Base-by-base conservation (phyloP, 2,113 vertebrate genomes). In the Dunckerocampus dactyliophorus region DNA sequence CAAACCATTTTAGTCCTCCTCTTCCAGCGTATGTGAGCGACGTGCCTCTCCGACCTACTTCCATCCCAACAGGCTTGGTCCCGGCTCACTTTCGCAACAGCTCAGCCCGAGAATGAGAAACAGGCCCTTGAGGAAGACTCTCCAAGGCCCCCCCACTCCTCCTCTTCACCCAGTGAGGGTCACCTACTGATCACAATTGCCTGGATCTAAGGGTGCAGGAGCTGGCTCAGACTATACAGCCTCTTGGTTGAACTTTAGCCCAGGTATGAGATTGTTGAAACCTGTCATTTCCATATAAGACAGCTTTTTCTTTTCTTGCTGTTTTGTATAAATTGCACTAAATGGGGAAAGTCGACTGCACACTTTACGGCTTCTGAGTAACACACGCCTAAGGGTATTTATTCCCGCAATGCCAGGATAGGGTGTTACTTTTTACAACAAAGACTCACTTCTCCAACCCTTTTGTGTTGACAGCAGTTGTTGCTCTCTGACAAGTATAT, bases 1-100 rank as follows among this genome's bases (percentile, higher is more conserved):
- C 70, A 62, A 78, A 87, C 83, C 80, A 90, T 89, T 89, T 82
- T 64, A 74, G 71, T 68, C 80, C 74, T 67, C 68, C 77, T 84
- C 81, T 74, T 78, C 62, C 71, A 85, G 80, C 76, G 76, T 82
- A 78, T 72, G 63, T 76, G 75, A 71, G 64, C 79, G 74, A 74
- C 75, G 79, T 72, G 82, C 75, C 78, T 87, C 67, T 73, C 62
- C 69, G 74, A 84, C 77, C 83, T 76, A 67, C 63, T 77, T 83
- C 78, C 73, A 72, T 81, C 88, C 74, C 76, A 63, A 80, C 77
- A 73, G 67, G 69, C 80, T 80, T 67, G 75, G 77, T 83, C 79
- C 82, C 68, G 52, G 73, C 63, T 42, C 60, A 53, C 65, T 88
- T 89, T 87, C 76, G 71, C 83, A 88, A 88, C 74, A 61, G 72